These are phyloP conservation scores for Leptodactylus fuscus DNA, from an alignment of 2,113 vertebrate genomes.

Conservation along the genomic window DNA sequence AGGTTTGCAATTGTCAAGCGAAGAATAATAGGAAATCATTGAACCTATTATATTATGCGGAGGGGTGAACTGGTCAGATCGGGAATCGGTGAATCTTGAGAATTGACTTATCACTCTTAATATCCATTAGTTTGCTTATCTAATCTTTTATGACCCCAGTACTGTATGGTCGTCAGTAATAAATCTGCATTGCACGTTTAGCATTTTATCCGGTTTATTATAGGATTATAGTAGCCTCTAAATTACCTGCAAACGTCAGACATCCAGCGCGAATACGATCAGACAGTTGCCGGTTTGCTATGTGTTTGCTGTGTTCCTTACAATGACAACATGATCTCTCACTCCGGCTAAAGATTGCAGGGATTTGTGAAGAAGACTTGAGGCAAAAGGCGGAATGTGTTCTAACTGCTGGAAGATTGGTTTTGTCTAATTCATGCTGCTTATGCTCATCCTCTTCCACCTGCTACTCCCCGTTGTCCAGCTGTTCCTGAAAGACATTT, in stretches of 20 bases:
- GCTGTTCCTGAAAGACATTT: constrained; percentile 46
- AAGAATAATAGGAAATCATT: not conserved
- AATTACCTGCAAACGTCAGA: not conserved
- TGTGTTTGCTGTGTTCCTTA: not conserved
- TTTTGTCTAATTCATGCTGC: constrained; percentile 47
- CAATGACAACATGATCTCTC: constrained; percentile 11
- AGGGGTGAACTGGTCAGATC: too few species aligned
- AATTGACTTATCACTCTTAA: too few species aligned
- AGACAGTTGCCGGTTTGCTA: not conserved
- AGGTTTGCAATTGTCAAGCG: not conserved
- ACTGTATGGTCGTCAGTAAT: not conserved
- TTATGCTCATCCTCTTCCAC: constrained; percentile 41
- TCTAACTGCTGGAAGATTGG: constrained; percentile 47
- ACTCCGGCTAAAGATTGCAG: constrained; percentile 9
- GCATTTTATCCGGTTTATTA: not conserved
- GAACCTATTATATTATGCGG: not conserved
- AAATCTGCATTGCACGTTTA: not conserved
- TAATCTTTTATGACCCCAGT: not conserved
- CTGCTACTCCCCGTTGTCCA: constrained; percentile 51
- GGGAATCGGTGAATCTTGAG: not conserved
- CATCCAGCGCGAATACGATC: not conserved
- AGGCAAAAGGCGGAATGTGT: constrained; percentile 47
- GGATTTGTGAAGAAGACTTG: constrained; percentile 53
- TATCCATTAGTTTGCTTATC: not conserved
- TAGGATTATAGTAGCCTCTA: not conserved